phyloP scores from a whole-genome alignment of 2,888 invertebrate genomes.

The Ischnus inquisitorius region DNA sequence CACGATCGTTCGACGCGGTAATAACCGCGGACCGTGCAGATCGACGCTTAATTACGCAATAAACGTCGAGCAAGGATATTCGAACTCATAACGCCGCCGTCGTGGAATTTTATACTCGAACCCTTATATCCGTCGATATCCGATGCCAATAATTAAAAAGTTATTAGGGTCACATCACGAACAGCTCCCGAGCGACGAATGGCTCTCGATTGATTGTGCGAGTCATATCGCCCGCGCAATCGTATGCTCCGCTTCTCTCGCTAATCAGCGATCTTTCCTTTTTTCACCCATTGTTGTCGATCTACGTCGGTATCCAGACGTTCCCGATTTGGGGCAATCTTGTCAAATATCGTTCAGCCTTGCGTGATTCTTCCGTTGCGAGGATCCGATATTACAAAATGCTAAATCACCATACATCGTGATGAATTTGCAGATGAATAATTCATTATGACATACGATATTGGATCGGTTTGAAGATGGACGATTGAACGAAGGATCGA shows the following conservation, averaged over 20 bases:
- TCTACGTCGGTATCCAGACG: neutral
- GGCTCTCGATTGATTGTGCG: slow-evolving; percentile 23
- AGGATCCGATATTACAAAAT: neutral
- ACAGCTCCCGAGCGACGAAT: slow-evolving; percentile 4
- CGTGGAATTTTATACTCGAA: slow-evolving; percentile 58
- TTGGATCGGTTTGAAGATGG: no score
- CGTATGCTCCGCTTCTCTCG: neutral
- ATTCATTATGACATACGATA: no score
- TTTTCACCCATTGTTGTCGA: neutral
- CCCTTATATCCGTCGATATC: slow-evolving; percentile 43
- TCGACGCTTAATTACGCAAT: slow-evolving; percentile 64
- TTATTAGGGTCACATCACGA: slow-evolving; percentile 42
- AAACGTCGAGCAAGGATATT: slow-evolving; percentile 57
- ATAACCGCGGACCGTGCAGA: slow-evolving; percentile 8
- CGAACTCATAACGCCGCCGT: slow-evolving; percentile 42
- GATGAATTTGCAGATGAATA: neutral
- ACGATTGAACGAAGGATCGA: no score
- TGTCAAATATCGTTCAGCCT: slow-evolving; percentile 49
- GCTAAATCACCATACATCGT: neutral
- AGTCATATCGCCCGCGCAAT: slow-evolving; percentile 6
- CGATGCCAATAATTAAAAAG: slow-evolving; percentile 62
- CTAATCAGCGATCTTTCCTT: slow-evolving; percentile 1
- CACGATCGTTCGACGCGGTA: neutral
- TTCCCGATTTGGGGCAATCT: slow-evolving; percentile 27
- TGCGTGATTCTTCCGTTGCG: slow-evolving; percentile 6